Evolutionary conservation across 2,113 vertebrate genomes (phyloP), one percentile per base, ranked within the genome.

Genomic region (Alligator sinensis): DNA sequence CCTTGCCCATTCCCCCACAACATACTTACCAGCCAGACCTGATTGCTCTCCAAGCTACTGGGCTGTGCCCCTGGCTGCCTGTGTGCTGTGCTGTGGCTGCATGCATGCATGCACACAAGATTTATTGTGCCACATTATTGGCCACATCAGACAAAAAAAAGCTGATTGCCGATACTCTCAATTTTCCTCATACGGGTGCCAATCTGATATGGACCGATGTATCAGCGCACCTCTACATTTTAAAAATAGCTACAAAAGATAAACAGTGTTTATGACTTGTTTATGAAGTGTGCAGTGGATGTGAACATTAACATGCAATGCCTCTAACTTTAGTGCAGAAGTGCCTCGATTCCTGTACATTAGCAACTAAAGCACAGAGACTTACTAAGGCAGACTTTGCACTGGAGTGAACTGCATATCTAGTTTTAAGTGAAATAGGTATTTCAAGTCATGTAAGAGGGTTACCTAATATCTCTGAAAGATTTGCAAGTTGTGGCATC

Each of bases 401-500:
- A 80, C 3, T 16, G 74, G 6, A 89, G 27, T 55, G 30, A 55
- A 17, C 27, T 75, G 13, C 5, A 4, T 25, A 54, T 30, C 17
- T 25, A 76, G 38, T 77, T 18, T 15, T 15, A 70, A 77, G 9
- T 81, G 70, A 74, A 74, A 74, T 74, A 74, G 47, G 21, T 22
- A 47, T 24, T 47, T 74, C 11, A 74, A 74, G 27, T 3, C 27
- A 25, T 2, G 80, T 86, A 77, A 96, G 88, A 88, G 0, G 90
- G 86, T 98, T 98, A 99, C 99, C 98, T 63, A 97, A 64, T 97
- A 99, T 99, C 83, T 97, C 91, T 74, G 99, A 99, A 81, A 99
- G 86, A 92, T 98, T 97, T 72, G 98, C 97, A 61, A 98, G 93
- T 16, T 96, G 98, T 24, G 93, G 72, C 25, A 97, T 96, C 89